Base-by-base conservation (phyloP, 2,797 vertebrate genomes). In the Chaetodon trifasciatus region DNA sequence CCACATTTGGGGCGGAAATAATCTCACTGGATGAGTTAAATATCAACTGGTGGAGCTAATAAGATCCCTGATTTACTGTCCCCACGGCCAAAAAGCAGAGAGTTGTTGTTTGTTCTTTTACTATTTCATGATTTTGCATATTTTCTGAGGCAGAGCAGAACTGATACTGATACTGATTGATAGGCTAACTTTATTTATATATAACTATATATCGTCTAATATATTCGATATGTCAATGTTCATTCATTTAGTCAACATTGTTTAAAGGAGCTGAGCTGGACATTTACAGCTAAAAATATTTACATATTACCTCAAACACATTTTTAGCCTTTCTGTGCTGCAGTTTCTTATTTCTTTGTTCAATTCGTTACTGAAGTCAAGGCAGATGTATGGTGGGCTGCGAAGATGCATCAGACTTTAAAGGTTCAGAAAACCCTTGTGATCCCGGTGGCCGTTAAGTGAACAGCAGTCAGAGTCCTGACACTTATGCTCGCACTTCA, bases 1-100 rank as follows among this genome's bases (percentile, higher is more conserved):
- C 17, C 35, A 47, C 52, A 24, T 70, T 78, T 32, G 19, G 19
- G 16, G 6, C 13, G 16, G 32, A 68, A 21, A 37, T 49, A 42
- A 64, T 53, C 21, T 35, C 44, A 37, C 37, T 32, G 50, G 19
- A 42, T 68, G 15, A 67, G 71, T 76, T 70, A 47, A 64, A 52
- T 42, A 49, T 58, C 47, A 62, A 37, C 61, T 55, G 53, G 23
- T 17, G 32, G 32, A 49, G 28, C 19, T 23, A 42, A 16, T 35
- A 17, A 56, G 21, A 24, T 28, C 28, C 28, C 39, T 7, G 10
- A 58, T 50, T 69, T 24, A 40, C 19, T 53, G 42, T 50, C 47
- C 42, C 58, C 2, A n/a, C 23, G 24, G 58, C 15, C 32, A 40
- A 39, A n/a, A 49, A 28, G 42, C 5, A 60, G 10, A 28, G 2